Evolutionary conservation across 2,113 vertebrate genomes (phyloP).

Genomic region (Terrapene triunguis): DNA sequence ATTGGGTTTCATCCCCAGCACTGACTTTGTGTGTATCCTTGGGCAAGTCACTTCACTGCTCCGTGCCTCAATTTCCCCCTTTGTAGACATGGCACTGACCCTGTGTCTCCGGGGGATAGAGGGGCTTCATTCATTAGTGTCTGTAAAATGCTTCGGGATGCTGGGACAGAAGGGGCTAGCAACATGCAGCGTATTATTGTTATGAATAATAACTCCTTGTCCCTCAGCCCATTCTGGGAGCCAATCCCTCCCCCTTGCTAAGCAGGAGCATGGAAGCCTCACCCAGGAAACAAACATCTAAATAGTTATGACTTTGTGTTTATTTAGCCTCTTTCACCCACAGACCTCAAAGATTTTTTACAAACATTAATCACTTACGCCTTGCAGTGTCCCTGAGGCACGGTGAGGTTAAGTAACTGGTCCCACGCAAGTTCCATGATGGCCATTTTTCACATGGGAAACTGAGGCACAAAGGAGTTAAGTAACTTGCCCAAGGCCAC

Average conservation of each 20-base stretch:
- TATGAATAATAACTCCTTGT: not conserved
- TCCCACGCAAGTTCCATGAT: too few species aligned
- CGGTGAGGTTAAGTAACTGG: not conserved
- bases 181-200: not conserved
- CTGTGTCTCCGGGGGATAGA: not conserved
- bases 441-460: not conserved
- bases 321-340: slow-evolving; percentile 6
- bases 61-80: not conserved
- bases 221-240: not conserved
- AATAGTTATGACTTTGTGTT: not conserved
- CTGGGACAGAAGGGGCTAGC: not conserved
- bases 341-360: not conserved
- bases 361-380: not conserved
- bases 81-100: not conserved
- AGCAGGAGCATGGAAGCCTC: not conserved
- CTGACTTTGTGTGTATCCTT: not conserved
- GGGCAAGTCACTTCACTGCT: not conserved
- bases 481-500: not conserved
- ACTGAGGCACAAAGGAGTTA: not conserved
- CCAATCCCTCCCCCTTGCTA: not conserved
- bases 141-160: not conserved
- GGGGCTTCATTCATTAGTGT: not conserved
- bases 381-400: not conserved
- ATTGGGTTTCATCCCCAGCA: not conserved
- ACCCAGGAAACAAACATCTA: not conserved